Percentiles rank a stretch among this genome's conserved stretches.
These are phyloP conservation scores for Porites rus DNA, from an alignment of 92 coral and sea anemone species.

Conservation along the genomic window DNA sequence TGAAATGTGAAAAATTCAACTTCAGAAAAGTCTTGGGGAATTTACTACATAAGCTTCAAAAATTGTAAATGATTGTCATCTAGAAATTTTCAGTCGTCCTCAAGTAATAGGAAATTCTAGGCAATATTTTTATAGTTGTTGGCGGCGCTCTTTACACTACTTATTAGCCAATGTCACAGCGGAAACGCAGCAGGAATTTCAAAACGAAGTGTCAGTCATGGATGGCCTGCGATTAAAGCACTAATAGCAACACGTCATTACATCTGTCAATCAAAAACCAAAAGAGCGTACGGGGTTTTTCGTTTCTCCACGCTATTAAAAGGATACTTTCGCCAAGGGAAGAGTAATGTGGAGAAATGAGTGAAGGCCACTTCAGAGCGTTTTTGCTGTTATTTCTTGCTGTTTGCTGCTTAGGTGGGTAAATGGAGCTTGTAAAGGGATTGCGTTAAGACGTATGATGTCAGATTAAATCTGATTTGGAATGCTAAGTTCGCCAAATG, in stretches of 20 bases:
- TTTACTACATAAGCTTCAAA: no score
- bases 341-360: slow-evolving; percentile 43
- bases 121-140: no score
- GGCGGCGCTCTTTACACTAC: no score
- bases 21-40: no score
- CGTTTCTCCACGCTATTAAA: slow-evolving; percentile 21
- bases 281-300: slow-evolving; percentile 72
- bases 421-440: slow-evolving; percentile 41
- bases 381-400: slow-evolving; percentile 27
- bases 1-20: no score
- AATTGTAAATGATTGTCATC: no score
- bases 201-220: no score
- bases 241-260: slow-evolving; percentile 75
- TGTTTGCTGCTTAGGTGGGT: slow-evolving; percentile 42
- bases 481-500: slow-evolving; percentile 40
- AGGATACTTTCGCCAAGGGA: slow-evolving; percentile 17
- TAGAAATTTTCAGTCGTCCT: no score
- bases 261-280: slow-evolving; percentile 71
- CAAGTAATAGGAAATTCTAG: no score
- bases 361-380: slow-evolving; percentile 23
- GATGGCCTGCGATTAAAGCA: no score
- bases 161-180: no score
- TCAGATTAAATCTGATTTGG: slow-evolving; percentile 55
- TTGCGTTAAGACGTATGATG: slow-evolving; percentile 34
- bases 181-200: no score